These are phyloP conservation scores for Sycophila texana DNA, from an alignment of 2,888 invertebrate species.

Conservation along the genomic window DNA sequence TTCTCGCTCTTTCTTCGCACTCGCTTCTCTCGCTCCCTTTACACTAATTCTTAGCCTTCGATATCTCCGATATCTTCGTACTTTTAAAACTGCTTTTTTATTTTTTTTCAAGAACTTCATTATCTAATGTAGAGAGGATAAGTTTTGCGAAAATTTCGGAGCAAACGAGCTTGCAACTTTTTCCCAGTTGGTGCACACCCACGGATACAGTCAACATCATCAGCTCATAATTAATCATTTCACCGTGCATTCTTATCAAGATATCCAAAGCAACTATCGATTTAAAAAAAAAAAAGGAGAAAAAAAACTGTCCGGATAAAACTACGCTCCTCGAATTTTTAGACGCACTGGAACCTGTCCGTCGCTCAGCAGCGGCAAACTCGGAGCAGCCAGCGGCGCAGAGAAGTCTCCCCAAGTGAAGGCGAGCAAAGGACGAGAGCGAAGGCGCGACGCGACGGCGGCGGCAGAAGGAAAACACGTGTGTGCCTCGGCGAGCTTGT, in stretches of 20 bases:
- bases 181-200: too few relatives aligned
- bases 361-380: not conserved
- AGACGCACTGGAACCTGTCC: not conserved
- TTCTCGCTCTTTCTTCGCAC: slow-evolving; percentile 24
- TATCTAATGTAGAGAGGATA: too few relatives aligned
- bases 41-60: not conserved
- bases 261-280: too few relatives aligned
- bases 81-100: not conserved
- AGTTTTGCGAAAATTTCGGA: too few relatives aligned
- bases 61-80: too few relatives aligned
- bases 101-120: not conserved
- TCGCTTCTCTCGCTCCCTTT: slow-evolving; percentile 9
- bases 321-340: not conserved
- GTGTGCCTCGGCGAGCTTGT: slow-evolving; percentile 18
- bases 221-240: too few relatives aligned
- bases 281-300: too few relatives aligned
- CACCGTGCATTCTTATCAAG: too few relatives aligned
- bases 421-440: slow-evolving; percentile 8
- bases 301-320: too few relatives aligned
- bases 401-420: not conserved
- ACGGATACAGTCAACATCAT: too few relatives aligned
- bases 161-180: too few relatives aligned
- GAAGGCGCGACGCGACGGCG: slow-evolving; percentile 61
- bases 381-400: not conserved
- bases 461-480: slow-evolving; percentile 46